Evolutionary conservation across 2,797 vertebrate genomes (phyloP).

Genomic region (Falco columbarius): DNA sequence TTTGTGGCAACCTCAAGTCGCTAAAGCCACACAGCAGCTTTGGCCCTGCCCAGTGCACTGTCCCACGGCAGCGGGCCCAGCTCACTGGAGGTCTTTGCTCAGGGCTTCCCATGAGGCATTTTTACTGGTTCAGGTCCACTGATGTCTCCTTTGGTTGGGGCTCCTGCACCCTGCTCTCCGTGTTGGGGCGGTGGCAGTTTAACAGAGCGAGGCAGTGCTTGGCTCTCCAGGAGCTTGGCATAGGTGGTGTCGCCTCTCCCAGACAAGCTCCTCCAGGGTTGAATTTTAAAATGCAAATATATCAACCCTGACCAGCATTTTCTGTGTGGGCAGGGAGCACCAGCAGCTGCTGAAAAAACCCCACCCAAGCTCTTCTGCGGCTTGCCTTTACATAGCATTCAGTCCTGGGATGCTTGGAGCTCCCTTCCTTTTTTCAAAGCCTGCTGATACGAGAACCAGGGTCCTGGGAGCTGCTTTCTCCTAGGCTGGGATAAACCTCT

Average conservation of each 20-base stretch:
- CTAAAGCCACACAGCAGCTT: background rate
- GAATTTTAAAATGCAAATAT: background rate
- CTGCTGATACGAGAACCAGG: background rate
- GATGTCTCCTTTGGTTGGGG: background rate
- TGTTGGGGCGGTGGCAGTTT: background rate
- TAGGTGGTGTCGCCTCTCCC: background rate
- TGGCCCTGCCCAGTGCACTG: background rate
- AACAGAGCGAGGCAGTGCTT: background rate
- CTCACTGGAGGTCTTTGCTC: accelerated
- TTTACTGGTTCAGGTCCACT: background rate
- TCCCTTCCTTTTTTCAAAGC: background rate
- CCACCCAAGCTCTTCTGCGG: background rate
- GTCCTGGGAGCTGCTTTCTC: background rate
- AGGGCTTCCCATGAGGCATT: background rate
- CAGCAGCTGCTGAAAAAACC: background rate
- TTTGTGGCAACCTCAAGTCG: background rate
- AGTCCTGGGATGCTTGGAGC: background rate
- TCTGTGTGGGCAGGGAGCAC: background rate
- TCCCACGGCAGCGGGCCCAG: accelerated
- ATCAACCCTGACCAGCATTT: background rate
- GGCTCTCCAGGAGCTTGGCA: accelerated
- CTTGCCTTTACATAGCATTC: background rate
- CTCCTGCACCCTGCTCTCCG: background rate
- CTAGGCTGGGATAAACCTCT: background rate
- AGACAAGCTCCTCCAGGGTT: background rate